Conservation (phyloP, 2,113 vertebrate genomes). For the Lethenteron reissneri region DNA sequence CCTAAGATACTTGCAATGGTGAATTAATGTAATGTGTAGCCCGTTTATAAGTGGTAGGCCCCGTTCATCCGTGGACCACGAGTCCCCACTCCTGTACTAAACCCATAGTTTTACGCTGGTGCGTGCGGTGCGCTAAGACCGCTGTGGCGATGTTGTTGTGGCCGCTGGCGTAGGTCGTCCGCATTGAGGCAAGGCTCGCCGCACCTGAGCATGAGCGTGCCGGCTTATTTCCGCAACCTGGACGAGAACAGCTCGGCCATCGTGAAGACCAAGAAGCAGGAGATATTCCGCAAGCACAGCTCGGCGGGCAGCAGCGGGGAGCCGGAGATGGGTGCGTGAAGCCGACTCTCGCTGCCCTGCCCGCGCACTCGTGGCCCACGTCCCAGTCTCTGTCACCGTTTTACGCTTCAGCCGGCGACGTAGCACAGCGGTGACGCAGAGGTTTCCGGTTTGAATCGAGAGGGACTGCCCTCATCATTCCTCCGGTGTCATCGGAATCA, state of each 20-base stretch:
- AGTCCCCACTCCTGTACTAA: no score
- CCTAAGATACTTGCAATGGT: no score
- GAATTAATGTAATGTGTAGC: no score
- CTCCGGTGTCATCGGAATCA: no score
- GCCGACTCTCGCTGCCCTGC: neutral
- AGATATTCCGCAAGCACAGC: constrained; percentile 98
- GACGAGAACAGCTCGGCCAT: constrained; percentile 74
- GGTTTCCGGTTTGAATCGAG: no score
- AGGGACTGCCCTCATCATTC: no score
- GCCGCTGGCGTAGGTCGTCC: neutral
- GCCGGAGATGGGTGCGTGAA: constrained; percentile 86
- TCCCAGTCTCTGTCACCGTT: no score
- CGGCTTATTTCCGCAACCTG: neutral
- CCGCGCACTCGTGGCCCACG: neutral
- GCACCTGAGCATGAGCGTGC: neutral
- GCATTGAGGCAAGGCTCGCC: neutral
- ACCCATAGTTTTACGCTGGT: no score
- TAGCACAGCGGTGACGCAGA: no score
- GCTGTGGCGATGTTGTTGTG: neutral
- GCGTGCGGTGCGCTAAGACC: constrained; percentile 1
- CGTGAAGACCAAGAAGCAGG: constrained; percentile 97
- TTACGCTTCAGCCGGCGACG: no score
- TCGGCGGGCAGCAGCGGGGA: constrained; percentile 63
- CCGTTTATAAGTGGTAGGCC: no score
- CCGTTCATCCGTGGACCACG: no score